Evolutionary conservation across 2,113 vertebrate genomes (phyloP).

Genomic region (Malurus cyaneus): DNA sequence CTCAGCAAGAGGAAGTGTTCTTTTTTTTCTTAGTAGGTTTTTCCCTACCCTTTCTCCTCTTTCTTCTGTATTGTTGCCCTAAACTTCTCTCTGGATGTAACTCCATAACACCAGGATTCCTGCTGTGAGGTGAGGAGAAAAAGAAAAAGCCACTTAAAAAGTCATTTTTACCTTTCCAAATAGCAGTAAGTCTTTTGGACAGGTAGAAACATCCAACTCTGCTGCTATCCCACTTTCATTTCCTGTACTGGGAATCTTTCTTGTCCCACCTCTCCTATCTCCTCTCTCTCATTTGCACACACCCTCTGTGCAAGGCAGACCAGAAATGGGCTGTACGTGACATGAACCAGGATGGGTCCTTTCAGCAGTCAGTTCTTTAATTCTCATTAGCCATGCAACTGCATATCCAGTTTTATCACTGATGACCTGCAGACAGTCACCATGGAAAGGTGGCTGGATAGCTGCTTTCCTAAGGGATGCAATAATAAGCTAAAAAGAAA

Average conservation of each 20-base stretch:
- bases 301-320: not conserved
- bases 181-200: not conserved
- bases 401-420: not conserved
- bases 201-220: not conserved
- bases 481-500: not conserved
- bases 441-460: not conserved
- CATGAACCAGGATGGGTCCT: not conserved
- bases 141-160: not conserved
- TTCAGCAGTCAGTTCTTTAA: not conserved
- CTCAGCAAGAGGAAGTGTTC: not conserved
- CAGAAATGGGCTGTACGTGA: not conserved
- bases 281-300: rapidly evolving
- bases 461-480: not conserved
- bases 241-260: not conserved
- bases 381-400: not conserved
- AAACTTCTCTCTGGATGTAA: not conserved
- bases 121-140: not conserved
- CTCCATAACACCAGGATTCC: not conserved
- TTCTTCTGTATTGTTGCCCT: not conserved
- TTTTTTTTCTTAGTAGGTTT: not conserved
- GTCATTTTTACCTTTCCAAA: not conserved
- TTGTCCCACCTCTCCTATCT: not conserved
- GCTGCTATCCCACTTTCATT: not conserved
- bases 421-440: not conserved
- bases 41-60: not conserved